Conservation (phyloP, 2,113 vertebrate genomes). For the Calonectris borealis region DNA sequence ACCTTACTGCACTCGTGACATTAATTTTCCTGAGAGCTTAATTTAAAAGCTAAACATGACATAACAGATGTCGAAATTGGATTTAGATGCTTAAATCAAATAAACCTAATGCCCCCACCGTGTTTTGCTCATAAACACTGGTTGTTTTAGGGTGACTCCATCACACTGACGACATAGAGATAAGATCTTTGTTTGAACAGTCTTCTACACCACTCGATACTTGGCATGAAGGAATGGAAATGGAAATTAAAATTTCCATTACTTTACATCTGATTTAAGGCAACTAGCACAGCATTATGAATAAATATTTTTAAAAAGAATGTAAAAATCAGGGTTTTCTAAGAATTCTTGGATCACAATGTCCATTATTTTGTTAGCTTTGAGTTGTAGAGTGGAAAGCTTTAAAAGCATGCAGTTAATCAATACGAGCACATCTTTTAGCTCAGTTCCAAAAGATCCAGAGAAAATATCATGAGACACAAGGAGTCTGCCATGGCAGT, state of each 20-base stretch:
- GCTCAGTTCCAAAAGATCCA: background rate
- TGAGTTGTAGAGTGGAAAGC: background rate
- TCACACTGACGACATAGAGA: background rate
- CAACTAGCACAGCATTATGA: background rate
- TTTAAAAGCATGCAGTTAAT: background rate
- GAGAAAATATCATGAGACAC: background rate
- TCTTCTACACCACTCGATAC: background rate
- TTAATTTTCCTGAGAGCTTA: conserved; percentile 2
- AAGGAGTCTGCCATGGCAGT: background rate
- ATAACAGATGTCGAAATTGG: background rate
- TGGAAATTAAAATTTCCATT: background rate
- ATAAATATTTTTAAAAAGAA: background rate
- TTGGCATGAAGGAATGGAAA: background rate
- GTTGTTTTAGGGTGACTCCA: background rate
- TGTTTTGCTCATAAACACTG: background rate
- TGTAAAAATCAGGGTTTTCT: background rate
- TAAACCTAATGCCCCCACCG: background rate
- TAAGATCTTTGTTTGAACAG: background rate
- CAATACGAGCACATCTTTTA: background rate
- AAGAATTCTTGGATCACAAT: background rate
- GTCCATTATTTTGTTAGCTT: background rate
- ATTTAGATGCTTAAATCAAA: background rate
- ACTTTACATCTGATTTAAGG: background rate
- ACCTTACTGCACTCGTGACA: background rate
- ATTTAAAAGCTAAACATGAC: conserved; percentile 20